Conservation (phyloP, 2,113 vertebrate species). For the Cricetomys ansorgei region DNA sequence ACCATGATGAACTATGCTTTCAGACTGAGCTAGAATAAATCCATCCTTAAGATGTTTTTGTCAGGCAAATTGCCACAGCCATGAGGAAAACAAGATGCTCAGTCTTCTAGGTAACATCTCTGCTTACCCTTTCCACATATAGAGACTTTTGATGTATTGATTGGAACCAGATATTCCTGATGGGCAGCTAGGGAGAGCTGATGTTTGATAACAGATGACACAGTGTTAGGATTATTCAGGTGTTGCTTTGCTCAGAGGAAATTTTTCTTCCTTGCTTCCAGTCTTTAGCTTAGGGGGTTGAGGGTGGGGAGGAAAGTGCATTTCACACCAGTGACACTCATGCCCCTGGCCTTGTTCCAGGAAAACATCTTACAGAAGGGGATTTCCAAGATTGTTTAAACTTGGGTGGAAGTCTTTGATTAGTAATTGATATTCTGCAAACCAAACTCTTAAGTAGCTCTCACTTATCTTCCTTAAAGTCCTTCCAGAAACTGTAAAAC, state of each 20-base stretch:
- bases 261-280: not conserved
- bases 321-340: not conserved
- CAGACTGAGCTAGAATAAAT: not conserved
- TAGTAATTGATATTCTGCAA: not conserved
- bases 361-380: not conserved
- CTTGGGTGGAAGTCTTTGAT: not conserved
- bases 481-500: slow-evolving; percentile 1
- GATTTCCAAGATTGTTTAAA: not conserved
- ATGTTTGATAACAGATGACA: not conserved
- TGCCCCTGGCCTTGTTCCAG: not conserved
- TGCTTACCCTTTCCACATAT: rapidly evolving
- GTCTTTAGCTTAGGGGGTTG: not conserved
- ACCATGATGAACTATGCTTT: not conserved
- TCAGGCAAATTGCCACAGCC: not conserved
- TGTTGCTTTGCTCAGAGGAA: not conserved
- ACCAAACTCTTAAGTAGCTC: not conserved
- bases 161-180: rapidly evolving
- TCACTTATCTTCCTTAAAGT: not conserved
- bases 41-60: not conserved
- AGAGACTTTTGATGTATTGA: not conserved
- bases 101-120: not conserved
- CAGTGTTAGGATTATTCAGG: not conserved
- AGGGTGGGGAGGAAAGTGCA: not conserved
- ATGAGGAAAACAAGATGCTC: not conserved
- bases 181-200: not conserved